Evolutionary conservation across 2,797 vertebrate species (phyloP).

Genomic region (Tarsius wallacei): DNA sequence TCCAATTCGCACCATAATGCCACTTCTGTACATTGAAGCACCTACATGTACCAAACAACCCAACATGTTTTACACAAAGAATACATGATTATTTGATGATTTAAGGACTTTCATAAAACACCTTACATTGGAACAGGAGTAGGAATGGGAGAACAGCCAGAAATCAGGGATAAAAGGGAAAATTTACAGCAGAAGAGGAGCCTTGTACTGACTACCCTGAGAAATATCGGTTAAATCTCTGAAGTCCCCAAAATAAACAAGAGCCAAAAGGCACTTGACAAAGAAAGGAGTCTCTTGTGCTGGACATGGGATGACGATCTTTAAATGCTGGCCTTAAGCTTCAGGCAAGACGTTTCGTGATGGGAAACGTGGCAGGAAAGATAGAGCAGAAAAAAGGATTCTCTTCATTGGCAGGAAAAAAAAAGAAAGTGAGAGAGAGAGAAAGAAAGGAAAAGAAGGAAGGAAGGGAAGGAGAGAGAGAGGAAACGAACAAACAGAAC

Average conservation of each 20-base stretch:
- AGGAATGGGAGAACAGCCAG: neutral
- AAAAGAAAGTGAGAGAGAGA: neutral
- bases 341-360: neutral
- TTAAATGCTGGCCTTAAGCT: neutral
- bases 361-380: neutral
- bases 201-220: neutral
- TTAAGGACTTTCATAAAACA: neutral
- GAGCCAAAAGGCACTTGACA: neutral
- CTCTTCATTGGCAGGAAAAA: neutral
- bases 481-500: neutral
- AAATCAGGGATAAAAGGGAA: neutral
- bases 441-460: neutral
- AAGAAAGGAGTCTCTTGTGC: neutral
- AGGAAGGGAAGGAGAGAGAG: neutral
- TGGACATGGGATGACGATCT: neutral
- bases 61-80: neutral
- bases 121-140: neutral
- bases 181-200: neutral
- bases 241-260: neutral
- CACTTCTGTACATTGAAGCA: neutral
- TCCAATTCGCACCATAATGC: neutral
- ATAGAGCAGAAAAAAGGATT: neutral
- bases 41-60: fast-evolving
- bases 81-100: neutral
- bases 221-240: neutral